Conservation (phyloP, 2,888 invertebrate genomes). For the Drosophila histrio region DNA sequence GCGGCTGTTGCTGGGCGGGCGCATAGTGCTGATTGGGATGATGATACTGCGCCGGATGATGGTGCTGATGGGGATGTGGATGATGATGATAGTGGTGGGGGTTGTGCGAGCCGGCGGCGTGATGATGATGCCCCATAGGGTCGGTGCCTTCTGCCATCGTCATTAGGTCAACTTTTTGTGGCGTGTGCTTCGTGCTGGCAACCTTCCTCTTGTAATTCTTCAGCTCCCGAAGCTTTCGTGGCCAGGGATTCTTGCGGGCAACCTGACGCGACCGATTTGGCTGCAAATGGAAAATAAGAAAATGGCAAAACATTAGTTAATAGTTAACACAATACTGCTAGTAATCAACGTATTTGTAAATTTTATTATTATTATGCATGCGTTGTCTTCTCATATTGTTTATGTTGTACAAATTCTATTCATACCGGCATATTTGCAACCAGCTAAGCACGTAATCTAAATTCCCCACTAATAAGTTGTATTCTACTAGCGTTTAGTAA, state of each 20-base stretch:
- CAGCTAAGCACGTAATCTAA: neutral
- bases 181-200: constrained; percentile 46
- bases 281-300: constrained; percentile 45
- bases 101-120: constrained; percentile 82
- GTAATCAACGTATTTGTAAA: neutral
- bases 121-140: constrained; percentile 86
- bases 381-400: neutral
- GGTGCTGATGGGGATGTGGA: constrained; percentile 65
- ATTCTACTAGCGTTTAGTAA: neutral
- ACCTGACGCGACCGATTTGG: constrained; percentile 34
- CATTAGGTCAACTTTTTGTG: constrained; percentile 86
- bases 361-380: neutral
- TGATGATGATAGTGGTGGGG: constrained; percentile 80
- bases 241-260: constrained; percentile 58
- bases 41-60: constrained; percentile 62
- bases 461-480: neutral
- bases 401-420: neutral
- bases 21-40: constrained; percentile 64
- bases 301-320: neutral
- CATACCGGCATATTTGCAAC: constrained; percentile 33
- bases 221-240: constrained; percentile 48
- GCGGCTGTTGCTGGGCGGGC: constrained; percentile 52
- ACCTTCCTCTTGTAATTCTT: constrained; percentile 17
- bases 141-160: constrained; percentile 90
- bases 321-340: neutral